Percentiles rank a stretch among this genome's conserved stretches.
phyloP scores from a whole-genome alignment of 2,113 vertebrate species.

The Megaceryle torquata region DNA sequence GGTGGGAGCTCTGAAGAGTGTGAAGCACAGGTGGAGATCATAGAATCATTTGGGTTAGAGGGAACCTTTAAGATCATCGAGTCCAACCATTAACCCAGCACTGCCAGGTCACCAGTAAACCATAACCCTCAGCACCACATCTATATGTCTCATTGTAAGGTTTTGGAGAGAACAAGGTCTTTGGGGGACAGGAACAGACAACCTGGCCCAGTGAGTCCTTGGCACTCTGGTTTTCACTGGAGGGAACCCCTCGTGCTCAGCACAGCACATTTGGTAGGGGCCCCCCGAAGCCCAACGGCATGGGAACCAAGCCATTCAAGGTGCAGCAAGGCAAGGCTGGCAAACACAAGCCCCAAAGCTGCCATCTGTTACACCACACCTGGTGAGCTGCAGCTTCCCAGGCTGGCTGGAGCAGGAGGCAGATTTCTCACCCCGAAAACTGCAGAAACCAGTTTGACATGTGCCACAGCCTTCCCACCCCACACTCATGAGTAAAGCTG shows the following conservation, averaged over 20 bases:
- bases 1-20: neutral
- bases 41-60: neutral
- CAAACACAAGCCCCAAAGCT: neutral
- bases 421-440: neutral
- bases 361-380: neutral
- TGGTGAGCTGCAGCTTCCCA: neutral
- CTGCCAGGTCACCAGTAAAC: neutral
- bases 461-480: neutral
- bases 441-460: neutral
- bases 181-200: neutral
- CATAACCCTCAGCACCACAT: neutral
- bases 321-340: neutral
- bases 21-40: neutral
- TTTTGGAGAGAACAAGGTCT: neutral
- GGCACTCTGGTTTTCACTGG: neutral
- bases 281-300: rapidly evolving
- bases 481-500: neutral
- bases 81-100: neutral
- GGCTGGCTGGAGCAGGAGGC: neutral
- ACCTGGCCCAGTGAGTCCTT: neutral
- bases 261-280: neutral
- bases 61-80: neutral
- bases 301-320: neutral
- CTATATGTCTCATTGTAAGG: neutral
- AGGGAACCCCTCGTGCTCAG: neutral